Conservation (phyloP, 1,140 invertebrate genomes). For the Atta colombica region DNA sequence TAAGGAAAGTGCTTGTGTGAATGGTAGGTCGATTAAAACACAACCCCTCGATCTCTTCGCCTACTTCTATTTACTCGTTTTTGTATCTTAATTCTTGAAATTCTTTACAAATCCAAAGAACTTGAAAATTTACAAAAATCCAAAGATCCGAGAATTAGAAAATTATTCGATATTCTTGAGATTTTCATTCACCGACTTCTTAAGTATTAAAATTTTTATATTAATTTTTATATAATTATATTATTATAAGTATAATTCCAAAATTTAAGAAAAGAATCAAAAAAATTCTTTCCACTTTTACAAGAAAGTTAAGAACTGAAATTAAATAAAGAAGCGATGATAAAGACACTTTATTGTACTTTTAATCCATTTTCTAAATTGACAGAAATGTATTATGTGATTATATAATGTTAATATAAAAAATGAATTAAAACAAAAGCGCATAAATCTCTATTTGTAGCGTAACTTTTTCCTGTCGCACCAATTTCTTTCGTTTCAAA, state of each 20-base stretch:
- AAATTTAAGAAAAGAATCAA: not conserved
- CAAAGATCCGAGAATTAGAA: not conserved
- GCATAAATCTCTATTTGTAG: conserved; percentile 1
- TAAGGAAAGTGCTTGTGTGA: conserved; percentile 37
- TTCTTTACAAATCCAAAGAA: not conserved
- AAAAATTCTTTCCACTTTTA: not conserved
- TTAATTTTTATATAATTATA: conserved; percentile 27
- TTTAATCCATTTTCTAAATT: not conserved
- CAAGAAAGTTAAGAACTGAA: not conserved
- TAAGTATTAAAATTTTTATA: not conserved
- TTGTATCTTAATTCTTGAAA: conserved; percentile 50
- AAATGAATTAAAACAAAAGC: conserved; percentile 29
- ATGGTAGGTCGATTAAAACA: conserved; percentile 50
- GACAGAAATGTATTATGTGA: not conserved
- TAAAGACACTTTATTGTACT: conserved; percentile 7
- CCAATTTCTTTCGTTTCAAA: conserved; percentile 19
- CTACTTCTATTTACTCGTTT: conserved; percentile 43
- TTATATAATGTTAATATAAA: not conserved
- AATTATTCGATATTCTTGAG: conserved; percentile 4
- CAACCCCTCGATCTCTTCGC: conserved; percentile 26
- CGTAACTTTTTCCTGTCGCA: not conserved
- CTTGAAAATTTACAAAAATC: conserved; percentile 9
- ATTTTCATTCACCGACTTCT: not conserved
- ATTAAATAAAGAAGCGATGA: not conserved
- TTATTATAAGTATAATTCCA: not conserved